phyloP scores from a whole-genome alignment of 2,113 vertebrate genomes.

The Cyanocitta stelleri region DNA sequence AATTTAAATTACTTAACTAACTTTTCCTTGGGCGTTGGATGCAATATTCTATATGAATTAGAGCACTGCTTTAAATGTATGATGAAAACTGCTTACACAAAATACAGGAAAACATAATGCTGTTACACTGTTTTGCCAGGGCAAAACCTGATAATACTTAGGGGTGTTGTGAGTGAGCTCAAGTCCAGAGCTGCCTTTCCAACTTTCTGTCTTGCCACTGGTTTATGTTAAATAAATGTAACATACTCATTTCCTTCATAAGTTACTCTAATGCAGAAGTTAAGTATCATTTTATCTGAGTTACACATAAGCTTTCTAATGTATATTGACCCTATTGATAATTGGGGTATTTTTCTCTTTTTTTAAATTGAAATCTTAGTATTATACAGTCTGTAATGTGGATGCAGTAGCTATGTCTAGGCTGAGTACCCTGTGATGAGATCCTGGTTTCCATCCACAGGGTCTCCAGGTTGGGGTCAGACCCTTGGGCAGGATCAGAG shows the following conservation, averaged over 20 bases:
- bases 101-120: neutral
- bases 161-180: neutral
- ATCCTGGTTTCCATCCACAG: neutral
- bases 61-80: neutral
- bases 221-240: neutral
- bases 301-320: neutral
- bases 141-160: neutral
- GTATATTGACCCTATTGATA: neutral
- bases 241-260: neutral
- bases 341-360: neutral
- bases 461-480: neutral
- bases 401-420: neutral
- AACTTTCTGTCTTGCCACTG: neutral
- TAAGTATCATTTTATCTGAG: neutral
- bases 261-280: neutral
- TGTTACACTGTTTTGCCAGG: neutral
- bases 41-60: neutral
- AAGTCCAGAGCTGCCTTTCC: neutral
- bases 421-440: neutral
- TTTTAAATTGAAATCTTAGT: neutral
- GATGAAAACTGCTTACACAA: neutral
- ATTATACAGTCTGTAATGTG: neutral
- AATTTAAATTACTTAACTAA: slow-evolving; percentile 29
- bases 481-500: neutral
- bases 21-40: neutral